Base-by-base conservation (phyloP, 2,113 vertebrate species). In the Spea multiplicata region DNA sequence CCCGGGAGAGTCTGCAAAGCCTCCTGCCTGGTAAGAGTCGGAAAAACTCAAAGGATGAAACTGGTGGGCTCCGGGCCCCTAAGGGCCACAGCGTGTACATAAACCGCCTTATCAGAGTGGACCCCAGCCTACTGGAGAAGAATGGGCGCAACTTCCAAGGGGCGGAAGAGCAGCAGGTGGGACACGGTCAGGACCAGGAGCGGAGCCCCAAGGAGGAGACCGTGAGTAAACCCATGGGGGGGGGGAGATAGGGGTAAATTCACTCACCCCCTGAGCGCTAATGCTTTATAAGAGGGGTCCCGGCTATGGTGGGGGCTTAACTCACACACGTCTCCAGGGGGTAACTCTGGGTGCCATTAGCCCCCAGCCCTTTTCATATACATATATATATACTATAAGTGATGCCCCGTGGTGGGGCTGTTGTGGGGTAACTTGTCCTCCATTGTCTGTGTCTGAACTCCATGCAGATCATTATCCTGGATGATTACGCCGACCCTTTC, bases 51-150 rank as follows among this genome's bases (percentile, higher is more conserved):
- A 89, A 93, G 69, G 95, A 96, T 73, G 95, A 95, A 55, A 90
- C 84, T 6, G 89, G 82, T 72, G 85, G 47, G 69, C 86, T 85
- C 45, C 86, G 84, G 91, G 85, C 84, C 57, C 80, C 86, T 3
- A 82, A 86, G 50, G 67, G 83, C 52, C 66, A 73, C 66, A 71
- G 44, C 12, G 93, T 92, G 10, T 98, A 96, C 88, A 96, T 95
- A 85, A 96, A 91, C 91, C 92, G 97, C 75, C 95, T 99, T 86
- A 98, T 99, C 86, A 98, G 97, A 83, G 94, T 99, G 87, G 96
- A 99, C 48, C 73, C 89, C 0, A 80, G 30, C 64, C 91, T 93
- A 73, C 93, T 94, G 1, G 96, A 97, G 83, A 98, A 96, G 81
- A 93, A 86, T 0, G 64, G 62, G 6, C 46, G 5, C n/a, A 55